These are phyloP conservation scores for Lemur catta DNA, from an alignment of 2,797 vertebrate genomes.

Conservation along the genomic window DNA sequence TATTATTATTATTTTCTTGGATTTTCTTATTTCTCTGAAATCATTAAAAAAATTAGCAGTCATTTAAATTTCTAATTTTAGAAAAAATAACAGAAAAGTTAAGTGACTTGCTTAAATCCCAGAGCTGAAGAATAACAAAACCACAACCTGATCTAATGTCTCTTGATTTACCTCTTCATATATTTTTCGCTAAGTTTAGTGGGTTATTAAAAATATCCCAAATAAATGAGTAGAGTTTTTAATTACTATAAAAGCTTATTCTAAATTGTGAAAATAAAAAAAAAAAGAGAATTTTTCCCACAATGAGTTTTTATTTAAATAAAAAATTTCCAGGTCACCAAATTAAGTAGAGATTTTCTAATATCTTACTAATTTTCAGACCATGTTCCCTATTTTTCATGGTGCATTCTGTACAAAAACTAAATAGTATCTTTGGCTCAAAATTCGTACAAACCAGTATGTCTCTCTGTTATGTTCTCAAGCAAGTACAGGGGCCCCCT, in stretches of 20 bases:
- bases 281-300: background rate
- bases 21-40: background rate
- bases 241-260: background rate
- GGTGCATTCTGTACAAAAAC: background rate
- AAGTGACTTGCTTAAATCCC: background rate
- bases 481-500: background rate
- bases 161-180: background rate
- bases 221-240: slow-evolving; percentile 2
- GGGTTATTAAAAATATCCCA: background rate
- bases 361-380: background rate
- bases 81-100: background rate
- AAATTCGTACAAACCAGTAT: background rate
- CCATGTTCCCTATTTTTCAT: background rate
- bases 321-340: slow-evolving; percentile 14
- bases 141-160: background rate
- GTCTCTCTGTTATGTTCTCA: background rate
- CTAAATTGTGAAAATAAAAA: background rate
- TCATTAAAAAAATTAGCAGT: background rate
- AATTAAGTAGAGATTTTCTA: background rate
- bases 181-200: background rate
- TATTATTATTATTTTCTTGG: background rate
- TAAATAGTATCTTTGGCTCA: background rate
- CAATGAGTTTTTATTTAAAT: slow-evolving; percentile 4
- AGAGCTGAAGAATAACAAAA: background rate
- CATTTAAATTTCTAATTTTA: slow-evolving; percentile 17